phyloP scores from a whole-genome alignment of 1,140 invertebrate species.

The Drosophila varians region DNA sequence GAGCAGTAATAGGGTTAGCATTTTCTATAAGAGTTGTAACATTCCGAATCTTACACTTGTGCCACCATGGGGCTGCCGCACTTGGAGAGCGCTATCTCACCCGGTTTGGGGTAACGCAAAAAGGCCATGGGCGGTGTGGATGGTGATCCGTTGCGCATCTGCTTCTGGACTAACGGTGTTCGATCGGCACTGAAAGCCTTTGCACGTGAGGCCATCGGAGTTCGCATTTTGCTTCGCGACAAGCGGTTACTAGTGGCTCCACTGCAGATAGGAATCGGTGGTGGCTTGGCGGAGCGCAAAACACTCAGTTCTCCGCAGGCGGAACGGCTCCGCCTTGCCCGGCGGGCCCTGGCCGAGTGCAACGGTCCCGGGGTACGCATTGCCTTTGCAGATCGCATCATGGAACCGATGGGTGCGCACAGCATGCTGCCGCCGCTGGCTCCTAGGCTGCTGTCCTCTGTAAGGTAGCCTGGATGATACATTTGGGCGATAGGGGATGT shows the following conservation, averaged over 20 bases:
- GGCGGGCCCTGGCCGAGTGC: conserved; percentile 71
- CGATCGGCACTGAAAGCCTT: conserved; percentile 81
- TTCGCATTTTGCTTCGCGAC: conserved; percentile 77
- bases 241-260: conserved; percentile 11
- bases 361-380: conserved; percentile 72
- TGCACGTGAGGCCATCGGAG: conserved; percentile 61
- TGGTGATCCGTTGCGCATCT: conserved; percentile 66
- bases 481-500: conserved; percentile 45
- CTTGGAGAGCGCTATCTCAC: conserved; percentile 87
- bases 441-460: conserved; percentile 78
- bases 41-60: conserved; percentile 58
- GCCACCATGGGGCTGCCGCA: conserved; percentile 86
- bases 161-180: conserved; percentile 25
- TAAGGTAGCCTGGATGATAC: conserved; percentile 82
- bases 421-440: conserved; percentile 31
- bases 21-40: neutral
- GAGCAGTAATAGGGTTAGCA: too few relatives aligned
- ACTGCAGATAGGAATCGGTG: neutral
- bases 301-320: conserved; percentile 51
- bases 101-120: conserved; percentile 85
- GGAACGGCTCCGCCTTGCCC: conserved; percentile 70
- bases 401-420: conserved; percentile 42
- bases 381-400: conserved; percentile 54
- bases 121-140: conserved; percentile 85
- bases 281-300: conserved; percentile 27